Evolutionary conservation across 1,140 invertebrate species (phyloP), one percentile per base, ranked within the genome.

Genomic region (Hylyphantes graminicola): DNA sequence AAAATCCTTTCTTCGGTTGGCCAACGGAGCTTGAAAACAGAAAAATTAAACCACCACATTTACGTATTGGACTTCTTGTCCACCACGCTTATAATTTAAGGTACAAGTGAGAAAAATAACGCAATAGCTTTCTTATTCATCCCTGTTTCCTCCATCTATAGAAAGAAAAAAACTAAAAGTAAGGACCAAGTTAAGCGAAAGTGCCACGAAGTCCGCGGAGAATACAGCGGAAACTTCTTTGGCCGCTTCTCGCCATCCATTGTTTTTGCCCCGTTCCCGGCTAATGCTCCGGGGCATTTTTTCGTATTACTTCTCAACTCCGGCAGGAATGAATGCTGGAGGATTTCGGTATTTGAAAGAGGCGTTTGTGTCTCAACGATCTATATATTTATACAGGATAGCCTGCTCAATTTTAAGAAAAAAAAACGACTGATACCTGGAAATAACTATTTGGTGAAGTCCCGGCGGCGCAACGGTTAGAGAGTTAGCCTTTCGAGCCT

Each of bases 181-280:
- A 35, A 35, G 35, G 7, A 67, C 35, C 64, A 67, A 67, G 64
- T 67, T 67, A 67, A 67, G n/a, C 64, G 64, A 67, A 67, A 67
- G 64, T 67, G 64, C 64, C 64, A 67, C n/a, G 35, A 12, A n/a
- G 64, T 21, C 64, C 64, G 21, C 64, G 19, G 64, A 67, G 64
- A 67, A 67, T 67, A 67, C 64, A 67, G 64, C n/a, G 35, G 64
- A 67, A 67, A 67, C n/a, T 67, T 67, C 64, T 67, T 67, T 35
- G 12, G 12, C 57, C 12, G 12, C 57, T 59, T n/a, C 57, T 13
- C 67, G 21, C 50, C 67, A 19, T n/a, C 64, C 21, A 35, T 50
- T 50, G 11, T 15, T 50, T 50, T 50, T 50, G 19, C 12, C 67
- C 15, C 15, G 12, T 50, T 57, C 72, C 67, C 8, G 12, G 17